Base-by-base conservation (phyloP, 2,888 invertebrate species). In the Cerceris rybyensis region DNA sequence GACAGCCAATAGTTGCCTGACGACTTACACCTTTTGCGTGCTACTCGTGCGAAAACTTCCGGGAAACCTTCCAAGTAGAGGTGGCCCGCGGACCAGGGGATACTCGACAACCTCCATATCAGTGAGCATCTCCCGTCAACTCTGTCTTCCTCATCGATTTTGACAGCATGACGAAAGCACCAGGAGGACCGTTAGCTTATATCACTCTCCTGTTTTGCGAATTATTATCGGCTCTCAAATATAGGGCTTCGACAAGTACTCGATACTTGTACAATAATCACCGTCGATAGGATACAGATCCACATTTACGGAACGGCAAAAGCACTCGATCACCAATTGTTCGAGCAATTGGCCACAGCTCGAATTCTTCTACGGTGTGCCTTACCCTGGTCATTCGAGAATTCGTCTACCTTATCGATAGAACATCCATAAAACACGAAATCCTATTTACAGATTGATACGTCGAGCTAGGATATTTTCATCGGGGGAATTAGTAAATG, bases 61-160 rank as follows among this genome's bases (percentile, higher is more conserved):
- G 73, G 79, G 76, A 79, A 83, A 80, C 75, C 79, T 83, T 78
- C 78, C 74, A 78, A 85, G 71, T 60, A 79, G 71, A 82, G 78
- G 80, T 78, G 84, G 85, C 77, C 82, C 81, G 80, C 70, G 75
- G 82, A 86, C 82, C 83, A 84, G 71, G 50, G 67, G 69, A 82
- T 81, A 80, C 82, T 84, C 82, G 70, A 78, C 81, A 76, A 85
- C 73, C 85, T 84, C 87, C 87, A 86, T 88, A 80, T 88, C 86
- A 86, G 76, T 74, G 80, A 80, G 74, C 75, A 83, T 85, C 83
- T 78, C 77, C 84, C 82, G 84, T 82, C 78, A 81, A 79, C 69
- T 79, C 71, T 64, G 75, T 81, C 81, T 73, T 78, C 72, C 63
- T 80, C 80, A 75, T 79, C 80, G 80, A 85, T 82, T 80, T 73